A percentile compares a stretch with the other conserved stretches of the same genome.
Evolutionary conservation across 64 coral and sea anemone genomes (phyloP).

Genomic region (Hydrozoanthus tunicans): DNA sequence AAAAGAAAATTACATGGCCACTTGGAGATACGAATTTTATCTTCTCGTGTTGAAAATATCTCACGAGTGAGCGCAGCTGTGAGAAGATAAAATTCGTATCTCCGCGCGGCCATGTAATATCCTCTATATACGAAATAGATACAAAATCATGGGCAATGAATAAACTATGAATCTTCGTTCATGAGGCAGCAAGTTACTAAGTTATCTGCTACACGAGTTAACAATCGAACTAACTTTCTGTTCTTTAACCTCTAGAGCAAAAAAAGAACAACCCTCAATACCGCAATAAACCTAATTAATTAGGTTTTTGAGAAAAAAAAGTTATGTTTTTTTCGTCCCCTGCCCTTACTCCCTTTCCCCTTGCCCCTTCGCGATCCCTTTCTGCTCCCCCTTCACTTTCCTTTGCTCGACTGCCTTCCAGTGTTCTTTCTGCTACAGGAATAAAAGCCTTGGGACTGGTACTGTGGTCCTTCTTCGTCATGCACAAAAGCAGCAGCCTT

Average conservation of each 20-base stretch:
- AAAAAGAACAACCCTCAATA: neutral
- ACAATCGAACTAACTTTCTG: neutral
- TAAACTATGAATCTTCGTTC: constrained; percentile 7
- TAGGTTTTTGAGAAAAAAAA: neutral
- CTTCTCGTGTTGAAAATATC: too few relatives aligned
- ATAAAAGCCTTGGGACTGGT: constrained; percentile 50
- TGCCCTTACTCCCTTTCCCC: neutral
- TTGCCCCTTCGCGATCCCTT: neutral
- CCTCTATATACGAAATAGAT: neutral
- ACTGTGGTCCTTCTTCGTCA: constrained; percentile 34
- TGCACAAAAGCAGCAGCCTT: constrained; percentile 3
- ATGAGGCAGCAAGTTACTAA: neutral
- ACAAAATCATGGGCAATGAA: neutral
- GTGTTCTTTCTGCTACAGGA: neutral
- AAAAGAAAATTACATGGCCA: too few relatives aligned
- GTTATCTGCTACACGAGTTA: neutral
- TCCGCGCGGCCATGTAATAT: too few relatives aligned
- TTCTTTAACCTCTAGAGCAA: neutral
- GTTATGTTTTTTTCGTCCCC: neutral
- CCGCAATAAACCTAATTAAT: neutral
- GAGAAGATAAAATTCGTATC: too few relatives aligned
- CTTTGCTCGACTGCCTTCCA: constrained; percentile 6
- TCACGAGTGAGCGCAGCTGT: too few relatives aligned
- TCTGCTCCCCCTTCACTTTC: neutral
- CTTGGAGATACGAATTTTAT: too few relatives aligned